Conservation (phyloP, 2,888 invertebrate genomes). For the Orthonevra nobilis region DNA sequence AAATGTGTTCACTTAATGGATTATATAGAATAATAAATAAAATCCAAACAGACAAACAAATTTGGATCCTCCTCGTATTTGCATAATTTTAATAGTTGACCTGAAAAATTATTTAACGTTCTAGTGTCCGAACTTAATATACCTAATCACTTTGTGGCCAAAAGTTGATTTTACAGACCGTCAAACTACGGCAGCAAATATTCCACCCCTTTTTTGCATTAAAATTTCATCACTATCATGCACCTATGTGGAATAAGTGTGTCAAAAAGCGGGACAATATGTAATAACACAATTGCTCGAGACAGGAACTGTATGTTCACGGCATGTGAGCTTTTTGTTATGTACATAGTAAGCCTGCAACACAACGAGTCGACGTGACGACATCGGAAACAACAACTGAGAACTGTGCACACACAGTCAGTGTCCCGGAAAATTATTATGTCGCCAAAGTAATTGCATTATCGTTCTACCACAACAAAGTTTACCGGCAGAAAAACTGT, state of each 20-base stretch:
- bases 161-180: too few species aligned
- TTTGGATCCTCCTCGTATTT: too few species aligned
- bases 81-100: too few species aligned
- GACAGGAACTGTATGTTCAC: neutral
- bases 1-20: too few species aligned
- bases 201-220: too few species aligned
- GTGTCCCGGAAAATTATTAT: conserved; percentile 7
- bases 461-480: neutral
- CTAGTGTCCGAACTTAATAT: too few species aligned
- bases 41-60: too few species aligned
- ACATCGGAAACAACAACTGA: neutral
- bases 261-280: neutral
- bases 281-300: neutral
- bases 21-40: too few species aligned
- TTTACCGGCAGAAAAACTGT: neutral
- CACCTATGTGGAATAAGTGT: neutral
- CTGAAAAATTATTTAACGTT: too few species aligned
- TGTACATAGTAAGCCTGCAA: neutral
- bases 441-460: conserved; percentile 4
- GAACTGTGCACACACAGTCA: neutral
- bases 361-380: neutral
- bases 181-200: too few species aligned
- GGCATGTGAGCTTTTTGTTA: too few species aligned
- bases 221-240: neutral
- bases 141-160: too few species aligned